Base-by-base conservation (phyloP, 1,140 invertebrate species). In the Meloidogyne chitwoodi region DNA sequence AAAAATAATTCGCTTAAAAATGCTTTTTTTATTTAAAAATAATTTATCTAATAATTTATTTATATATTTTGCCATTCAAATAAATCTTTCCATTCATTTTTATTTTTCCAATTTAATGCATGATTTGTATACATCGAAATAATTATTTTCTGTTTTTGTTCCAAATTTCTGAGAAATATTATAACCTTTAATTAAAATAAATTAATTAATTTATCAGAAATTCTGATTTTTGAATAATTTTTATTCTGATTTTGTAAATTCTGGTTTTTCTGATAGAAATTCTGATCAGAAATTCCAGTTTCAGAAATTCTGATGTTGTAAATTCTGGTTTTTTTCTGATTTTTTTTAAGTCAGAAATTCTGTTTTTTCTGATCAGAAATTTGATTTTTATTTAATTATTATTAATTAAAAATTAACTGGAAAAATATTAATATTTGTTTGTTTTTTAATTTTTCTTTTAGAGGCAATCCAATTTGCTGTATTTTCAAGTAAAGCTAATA, bases 381-480 rank as follows among this genome's bases (percentile, higher is more conserved):
- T 41, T 41, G 16, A 41, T 14, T 41, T 41, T 11, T 11, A 41
- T 14, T 11, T 41, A 41, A 41, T 14, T 16, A 16, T 16, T 16
- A 16, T 41, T 41, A 12, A 41, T 19, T 19, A 19, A 48, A 19
- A 48, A 56, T 6, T 56, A 56, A 56, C 48, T 22, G 48, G 48
- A 22, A 56, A 56, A n/a, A 14, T 56, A 56, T 56, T 56, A 73
- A 61, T 61, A 31, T 73, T 34, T 26, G 34, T 27, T 24, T 27
- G 27, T 41, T 19, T 34, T 63, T 24, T 62, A 38, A 38, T 38
- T 38, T 38, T 8, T 27, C 68, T 44, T 26, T 16, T 61, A n/a
- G 67, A 34, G 2, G 34, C n/a, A 56, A 76, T 76, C 68, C 68
- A 76, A 71, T 76, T 76, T 24, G 67, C 61, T 22, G 68, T 64